Base-by-base conservation (phyloP, 2,888 invertebrate species). In the Neuroscelio doddi region DNA sequence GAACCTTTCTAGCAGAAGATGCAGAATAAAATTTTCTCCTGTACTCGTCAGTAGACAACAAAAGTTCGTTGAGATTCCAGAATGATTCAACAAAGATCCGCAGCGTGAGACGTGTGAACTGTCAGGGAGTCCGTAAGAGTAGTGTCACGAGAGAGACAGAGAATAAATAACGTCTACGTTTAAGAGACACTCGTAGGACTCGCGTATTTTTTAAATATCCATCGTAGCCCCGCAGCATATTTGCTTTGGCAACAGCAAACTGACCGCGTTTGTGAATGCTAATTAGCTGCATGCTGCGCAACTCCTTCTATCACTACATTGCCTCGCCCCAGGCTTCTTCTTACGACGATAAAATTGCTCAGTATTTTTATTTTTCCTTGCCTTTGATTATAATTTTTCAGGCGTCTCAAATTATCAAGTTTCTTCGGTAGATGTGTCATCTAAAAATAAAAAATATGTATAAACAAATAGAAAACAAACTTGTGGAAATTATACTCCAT, bases 211-310 rank as follows among this genome's bases (percentile, higher is more conserved):
- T 70, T 70, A 68, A 64, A 68, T 65, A 69, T 69, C 64, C 68
- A 63, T 63, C 68, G 71, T 61, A 70, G 71, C 51, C 70, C 64
- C 68, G 59, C 47, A 65, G 73, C 71, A 41, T 74, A 65, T 75
- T 75, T 75, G 62, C 71, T 69, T 68, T 64, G 55, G 68, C 72
- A 63, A 71, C 68, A 65, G 62, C 69, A 68, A 74, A 71, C 73
- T 69, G 72, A 69, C 71, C 68, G 71, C 73, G 71, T 73, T 72
- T 73, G 74, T 75, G 72, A 72, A 75, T 76, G 71, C 72, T 76
- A 75, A 76, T 76, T 76, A 76, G 73, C 69, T 72, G 71, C 69
- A 68, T 59, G 64, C 63, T 68, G 68, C 58, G 61, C 61, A 24
- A 32, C 29, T 38, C 38, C 50, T 50, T 50, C 41, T 39, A 39